These are phyloP conservation scores for Astropecten irregularis DNA, from an alignment of 53 echinoderm and acorn worm genomes.

Conservation along the genomic window DNA sequence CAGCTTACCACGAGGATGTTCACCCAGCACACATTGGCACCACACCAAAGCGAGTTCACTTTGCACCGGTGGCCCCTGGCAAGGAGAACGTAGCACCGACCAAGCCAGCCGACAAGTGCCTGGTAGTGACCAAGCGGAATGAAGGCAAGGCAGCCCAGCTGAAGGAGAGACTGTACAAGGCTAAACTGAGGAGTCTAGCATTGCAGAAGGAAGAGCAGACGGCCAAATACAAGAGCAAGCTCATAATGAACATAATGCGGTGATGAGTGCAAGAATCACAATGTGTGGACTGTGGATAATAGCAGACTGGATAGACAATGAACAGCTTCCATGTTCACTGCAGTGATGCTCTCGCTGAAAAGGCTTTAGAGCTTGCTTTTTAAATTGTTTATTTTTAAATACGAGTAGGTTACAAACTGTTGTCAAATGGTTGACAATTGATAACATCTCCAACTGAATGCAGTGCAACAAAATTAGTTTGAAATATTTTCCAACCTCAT, in stretches of 20 bases:
- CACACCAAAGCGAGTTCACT: slow-evolving; percentile 74
- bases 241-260: slow-evolving; percentile 79
- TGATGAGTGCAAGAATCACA: neutral
- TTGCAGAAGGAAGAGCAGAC: slow-evolving; percentile 75
- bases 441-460: too few species aligned
- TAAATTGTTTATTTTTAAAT: too few species aligned
- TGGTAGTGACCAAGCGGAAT: neutral
- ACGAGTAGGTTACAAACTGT: too few species aligned
- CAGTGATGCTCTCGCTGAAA: neutral
- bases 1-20: slow-evolving; percentile 76
- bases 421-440: too few species aligned
- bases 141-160: slow-evolving; percentile 62
- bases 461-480: too few species aligned
- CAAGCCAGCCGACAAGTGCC: slow-evolving; percentile 8
- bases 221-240: slow-evolving; percentile 87
- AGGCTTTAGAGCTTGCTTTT: too few species aligned
- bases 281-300: neutral
- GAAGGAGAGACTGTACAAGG: slow-evolving; percentile 87
- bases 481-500: too few species aligned
- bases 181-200: slow-evolving; percentile 82
- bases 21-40: slow-evolving; percentile 51
- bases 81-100: slow-evolving; percentile 78
- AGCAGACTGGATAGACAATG: neutral
- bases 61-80: slow-evolving; percentile 58
- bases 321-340: neutral